Percentiles rank a stretch among this genome's conserved stretches.
Conservation (phyloP, 2,888 invertebrate genomes). For the Meghimatium bilineatum region DNA sequence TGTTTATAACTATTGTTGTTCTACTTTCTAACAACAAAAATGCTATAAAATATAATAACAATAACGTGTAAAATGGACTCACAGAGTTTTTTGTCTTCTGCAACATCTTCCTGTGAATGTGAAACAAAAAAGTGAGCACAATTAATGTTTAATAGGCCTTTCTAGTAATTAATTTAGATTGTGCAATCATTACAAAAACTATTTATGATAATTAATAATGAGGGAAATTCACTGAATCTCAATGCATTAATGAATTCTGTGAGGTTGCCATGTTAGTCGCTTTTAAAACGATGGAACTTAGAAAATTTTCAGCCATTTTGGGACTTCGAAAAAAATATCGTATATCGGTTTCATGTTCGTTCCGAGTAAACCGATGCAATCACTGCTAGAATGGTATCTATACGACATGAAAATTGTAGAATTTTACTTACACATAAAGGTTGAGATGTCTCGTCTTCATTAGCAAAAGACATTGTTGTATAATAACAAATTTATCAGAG, state of each 20-base stretch:
- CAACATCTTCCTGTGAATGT: background rate
- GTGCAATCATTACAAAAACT: background rate
- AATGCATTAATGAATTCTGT: background rate
- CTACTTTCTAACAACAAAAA: too few relatives aligned
- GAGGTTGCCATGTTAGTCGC: too few relatives aligned
- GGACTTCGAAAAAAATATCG: constrained; percentile 44
- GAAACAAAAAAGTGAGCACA: background rate
- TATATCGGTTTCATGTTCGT: background rate
- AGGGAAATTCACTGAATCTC: background rate
- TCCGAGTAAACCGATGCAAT: constrained; percentile 12
- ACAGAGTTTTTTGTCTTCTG: background rate
- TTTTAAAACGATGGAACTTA: constrained; percentile 31
- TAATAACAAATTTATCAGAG: background rate
- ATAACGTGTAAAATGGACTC: background rate
- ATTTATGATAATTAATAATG: background rate
- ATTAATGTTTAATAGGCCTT: background rate
- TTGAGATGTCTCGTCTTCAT: constrained; percentile 25
- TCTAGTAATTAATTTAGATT: background rate
- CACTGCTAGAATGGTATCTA: background rate
- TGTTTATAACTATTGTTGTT: too few relatives aligned
- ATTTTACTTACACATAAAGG: constrained; percentile 37
- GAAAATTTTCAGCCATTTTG: constrained; percentile 50
- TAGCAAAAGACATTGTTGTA: constrained; percentile 32
- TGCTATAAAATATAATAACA: too few relatives aligned
- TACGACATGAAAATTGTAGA: background rate